Conservation (phyloP, 2,888 invertebrate genomes). For the Drosophila pseudotakahashii region DNA sequence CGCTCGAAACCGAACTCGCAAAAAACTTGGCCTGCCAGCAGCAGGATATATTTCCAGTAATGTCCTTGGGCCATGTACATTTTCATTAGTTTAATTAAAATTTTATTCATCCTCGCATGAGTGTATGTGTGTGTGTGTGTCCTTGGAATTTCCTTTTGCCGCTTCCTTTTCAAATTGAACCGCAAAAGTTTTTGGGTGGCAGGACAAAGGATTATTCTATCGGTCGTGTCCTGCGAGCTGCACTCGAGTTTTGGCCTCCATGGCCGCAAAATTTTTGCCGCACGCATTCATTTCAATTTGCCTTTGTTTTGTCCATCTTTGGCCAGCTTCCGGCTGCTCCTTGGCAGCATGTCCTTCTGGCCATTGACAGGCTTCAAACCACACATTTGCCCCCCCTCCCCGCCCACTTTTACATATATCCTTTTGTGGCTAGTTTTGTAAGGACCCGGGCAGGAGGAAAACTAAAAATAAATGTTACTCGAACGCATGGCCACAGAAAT, state of each 20-base stretch:
- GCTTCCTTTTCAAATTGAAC: conserved; percentile 73
- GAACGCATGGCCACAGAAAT: conserved; percentile 59
- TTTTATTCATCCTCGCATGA: conserved; percentile 39
- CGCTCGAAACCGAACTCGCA: conserved; percentile 13
- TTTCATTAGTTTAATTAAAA: conserved; percentile 81
- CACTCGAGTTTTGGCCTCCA: conserved; percentile 45
- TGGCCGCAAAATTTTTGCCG: conserved; percentile 69
- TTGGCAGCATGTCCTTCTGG: conserved; percentile 32
- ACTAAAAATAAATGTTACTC: conserved; percentile 53
- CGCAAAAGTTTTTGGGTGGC: conserved; percentile 63
- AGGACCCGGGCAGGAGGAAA: conserved; percentile 4
- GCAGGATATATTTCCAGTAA: conserved; percentile 29
- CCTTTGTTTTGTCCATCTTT: conserved; percentile 41
- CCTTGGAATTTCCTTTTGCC: conserved; percentile 32
- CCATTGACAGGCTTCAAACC: conserved; percentile 45
- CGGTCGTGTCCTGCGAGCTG: conserved; percentile 71
- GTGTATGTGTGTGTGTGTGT: conserved; percentile 14
- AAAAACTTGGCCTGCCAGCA: conserved; percentile 30
- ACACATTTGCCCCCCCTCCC: conserved; percentile 7
- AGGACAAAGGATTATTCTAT: conserved; percentile 67
- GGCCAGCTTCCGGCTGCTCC: conserved; percentile 7
- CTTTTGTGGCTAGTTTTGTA: conserved; percentile 42
- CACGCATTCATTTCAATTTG: conserved; percentile 75
- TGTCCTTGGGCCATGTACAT: conserved; percentile 52
- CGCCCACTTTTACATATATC: conserved; percentile 20